Base-by-base conservation (phyloP, 2,797 vertebrate genomes). In the Euthynnus affinis region DNA sequence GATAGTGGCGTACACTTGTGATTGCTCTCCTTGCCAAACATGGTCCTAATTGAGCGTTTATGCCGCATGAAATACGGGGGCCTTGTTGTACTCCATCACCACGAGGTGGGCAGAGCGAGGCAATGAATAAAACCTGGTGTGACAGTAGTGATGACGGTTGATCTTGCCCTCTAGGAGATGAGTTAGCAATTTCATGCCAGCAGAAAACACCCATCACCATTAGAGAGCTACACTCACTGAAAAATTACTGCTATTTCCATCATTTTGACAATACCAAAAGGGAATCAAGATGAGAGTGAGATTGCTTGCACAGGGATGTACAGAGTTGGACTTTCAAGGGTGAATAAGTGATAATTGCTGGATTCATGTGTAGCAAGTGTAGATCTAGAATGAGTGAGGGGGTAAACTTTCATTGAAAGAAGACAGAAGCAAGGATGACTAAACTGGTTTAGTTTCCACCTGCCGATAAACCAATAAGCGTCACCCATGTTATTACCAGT, bases 121-220 rank as follows among this genome's bases (percentile, higher is more conserved):
- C 80, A 44, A 90, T 93, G 86, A 92, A 93, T 93, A 89, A 91
- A 88, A 86, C 72, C 80, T 60, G 56, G 63, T 1, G 65, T 87
- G 91, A 92, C 92, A 92, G 88, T 84, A 79, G 87, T 88, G 91
- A 91, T 93, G 90, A 91, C 78, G 72, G 82, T 85, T 91, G 89
- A 92, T 89, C 89, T 88, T 76, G 78, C 80, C 88, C 87, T 87
- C 75, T 29, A 78, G 71, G 89, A 91, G 91, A 91, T 90, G 89
- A 90, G 88, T 92, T 92, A 74, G 90, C 89, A 84, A 91, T 93
- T 90, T 80, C 80, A 80, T 87, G 85, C 86, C 84, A 81, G 87
- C 70, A 85, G 89, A 89, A 92, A 91, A 90, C 90, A 92, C 90
- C 83, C 71, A 93, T 93, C 91, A 91, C 87, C 88, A 90, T 91